Base-by-base conservation (phyloP, 2,797 vertebrate genomes). In the Gouania willdenowi region DNA sequence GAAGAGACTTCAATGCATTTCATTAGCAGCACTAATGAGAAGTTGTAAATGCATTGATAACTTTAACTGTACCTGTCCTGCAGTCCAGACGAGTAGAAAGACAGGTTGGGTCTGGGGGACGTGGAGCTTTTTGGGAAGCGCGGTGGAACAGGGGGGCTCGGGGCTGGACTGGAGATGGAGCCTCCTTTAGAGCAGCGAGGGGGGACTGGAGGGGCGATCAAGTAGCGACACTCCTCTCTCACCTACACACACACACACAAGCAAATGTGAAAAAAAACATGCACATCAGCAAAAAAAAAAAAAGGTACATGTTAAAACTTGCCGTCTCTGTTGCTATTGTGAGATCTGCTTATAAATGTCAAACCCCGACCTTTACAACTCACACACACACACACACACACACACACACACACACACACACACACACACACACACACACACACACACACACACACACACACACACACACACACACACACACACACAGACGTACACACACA, bases 191-290 rank as follows among this genome's bases (percentile, higher is more conserved):
- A 81, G 30, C 89, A 94, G 47, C 94, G 89, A 8, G 95, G 95
- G 0, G 95, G 95, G 27, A 98, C 90, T 0, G 96, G 96, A 8
- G 95, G 95, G 1, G 93, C 93, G 0, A 96, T 93, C 67, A 97
- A 89, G 73, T 94, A 91, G 26, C 95, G 93, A 39, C 96, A 98
- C 77, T 98, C 96, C 76, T 98, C 94, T 84, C 91, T 93, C 72
- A 98, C 96, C 95, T 97, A 66, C 17, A 67, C 31, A 45, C 28
- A 66, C 8, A 73, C 26, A 66, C 29, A 32, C 18, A 43, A 6
- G n/a, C n/a, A n/a, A n/a, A n/a, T n/a, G n/a, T n/a, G 18, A 14
- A 31, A 42, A 61, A 32, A 5, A n/a, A 50, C 29, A 46, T 12
- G 26, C 41, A 33, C 7, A 23, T n/a, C 8, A 40, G 27, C 25